Evolutionary conservation across 1,140 invertebrate species (phyloP).

Genomic region (Megalonaias nervosa): DNA sequence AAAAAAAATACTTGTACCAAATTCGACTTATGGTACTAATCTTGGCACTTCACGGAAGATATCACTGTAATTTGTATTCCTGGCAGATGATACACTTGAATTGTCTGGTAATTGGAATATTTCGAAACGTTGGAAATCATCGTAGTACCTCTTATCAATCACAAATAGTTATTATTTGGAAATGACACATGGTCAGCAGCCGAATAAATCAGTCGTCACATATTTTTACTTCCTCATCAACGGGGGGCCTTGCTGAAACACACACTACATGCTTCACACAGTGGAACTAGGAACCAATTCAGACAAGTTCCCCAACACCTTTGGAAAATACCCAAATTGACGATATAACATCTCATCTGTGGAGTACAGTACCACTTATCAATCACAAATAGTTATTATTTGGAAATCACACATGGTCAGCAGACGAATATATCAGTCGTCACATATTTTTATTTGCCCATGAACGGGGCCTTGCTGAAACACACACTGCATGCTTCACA

Average conservation of each 20-base stretch:
- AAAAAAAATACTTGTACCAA: too few species aligned
- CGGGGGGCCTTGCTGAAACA: background rate
- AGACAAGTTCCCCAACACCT: constrained; percentile 77
- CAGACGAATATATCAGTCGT: too few species aligned
- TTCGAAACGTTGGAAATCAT: background rate
- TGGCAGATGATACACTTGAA: background rate
- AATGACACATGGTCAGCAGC: background rate
- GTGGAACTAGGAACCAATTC: constrained; percentile 71
- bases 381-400: background rate
- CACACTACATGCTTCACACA: constrained; percentile 6
- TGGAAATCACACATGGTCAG: too few species aligned
- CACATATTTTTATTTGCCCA: too few species aligned
- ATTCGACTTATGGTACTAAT: too few species aligned
- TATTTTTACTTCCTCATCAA: background rate
- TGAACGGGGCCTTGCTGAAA: too few species aligned
- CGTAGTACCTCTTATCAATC: background rate
- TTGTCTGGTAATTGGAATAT: background rate
- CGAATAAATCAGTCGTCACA: background rate
- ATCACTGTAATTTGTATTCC: background rate
- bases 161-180: background rate
- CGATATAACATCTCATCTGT: constrained; percentile 57
- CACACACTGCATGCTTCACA: constrained; percentile 7
- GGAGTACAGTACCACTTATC: constrained; percentile 75
- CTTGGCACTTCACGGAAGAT: too few species aligned
- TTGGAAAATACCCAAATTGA: constrained; percentile 77